Evolutionary conservation across 2,113 vertebrate genomes (phyloP).

Genomic region (Platysteira castanea): DNA sequence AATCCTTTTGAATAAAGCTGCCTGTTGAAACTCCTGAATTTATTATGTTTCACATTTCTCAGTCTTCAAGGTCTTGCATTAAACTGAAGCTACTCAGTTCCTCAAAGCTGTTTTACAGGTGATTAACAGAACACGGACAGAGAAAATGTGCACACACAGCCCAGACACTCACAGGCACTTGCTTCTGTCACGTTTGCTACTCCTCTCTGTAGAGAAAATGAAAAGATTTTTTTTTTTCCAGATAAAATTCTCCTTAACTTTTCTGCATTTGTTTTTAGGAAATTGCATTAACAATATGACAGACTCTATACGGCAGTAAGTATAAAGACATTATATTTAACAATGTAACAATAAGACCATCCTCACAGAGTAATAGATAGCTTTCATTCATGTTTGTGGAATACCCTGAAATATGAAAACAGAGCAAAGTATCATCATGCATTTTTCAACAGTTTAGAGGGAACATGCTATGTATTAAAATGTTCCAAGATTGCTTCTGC

Average conservation of each 20-base stretch:
- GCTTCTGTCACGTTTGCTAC: not conserved
- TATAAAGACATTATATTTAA: not conserved
- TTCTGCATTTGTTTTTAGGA: not conserved
- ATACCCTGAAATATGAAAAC: not conserved
- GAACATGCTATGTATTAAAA: not conserved
- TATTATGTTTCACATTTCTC: not conserved
- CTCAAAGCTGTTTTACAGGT: not conserved
- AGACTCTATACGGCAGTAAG: not conserved
- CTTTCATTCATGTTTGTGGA: constrained; percentile 35
- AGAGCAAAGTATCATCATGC: not conserved
- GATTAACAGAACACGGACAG: not conserved
- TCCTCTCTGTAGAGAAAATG: not conserved
- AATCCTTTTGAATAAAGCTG: not conserved
- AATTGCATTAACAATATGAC: not conserved
- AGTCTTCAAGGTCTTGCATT: not conserved
- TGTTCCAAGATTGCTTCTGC: not conserved
- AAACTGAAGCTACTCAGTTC: not conserved
- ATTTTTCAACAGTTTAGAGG: constrained; percentile 40
- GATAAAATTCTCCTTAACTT: not conserved
- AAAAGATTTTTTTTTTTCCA: not conserved
- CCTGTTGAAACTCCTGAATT: not conserved
- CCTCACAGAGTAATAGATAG: not conserved
- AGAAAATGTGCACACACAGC: not conserved
- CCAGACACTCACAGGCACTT: not conserved
- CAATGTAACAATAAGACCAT: not conserved